Percentiles rank a stretch among this genome's conserved stretches.
phyloP scores from a whole-genome alignment of 2,113 vertebrate genomes.

The Papio anubis region DNA sequence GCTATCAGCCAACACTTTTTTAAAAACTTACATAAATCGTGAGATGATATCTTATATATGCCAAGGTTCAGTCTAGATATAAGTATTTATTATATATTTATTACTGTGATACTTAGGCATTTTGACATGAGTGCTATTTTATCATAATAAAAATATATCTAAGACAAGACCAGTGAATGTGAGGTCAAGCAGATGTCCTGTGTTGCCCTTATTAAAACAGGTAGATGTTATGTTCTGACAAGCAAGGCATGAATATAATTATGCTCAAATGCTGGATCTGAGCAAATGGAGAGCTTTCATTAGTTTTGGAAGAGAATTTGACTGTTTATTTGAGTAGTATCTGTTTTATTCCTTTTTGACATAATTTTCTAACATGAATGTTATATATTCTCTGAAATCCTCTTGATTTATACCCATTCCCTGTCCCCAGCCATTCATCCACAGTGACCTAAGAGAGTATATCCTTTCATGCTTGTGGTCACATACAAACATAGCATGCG shows the following conservation, averaged over 20 bases:
- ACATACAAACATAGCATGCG: neutral
- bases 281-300: conserved; percentile 38
- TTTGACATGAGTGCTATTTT: conserved; percentile 73
- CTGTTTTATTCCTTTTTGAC: conserved; percentile 31
- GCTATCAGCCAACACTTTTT: conserved; percentile 60
- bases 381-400: neutral
- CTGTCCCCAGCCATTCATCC: neutral
- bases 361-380: conserved; percentile 16
- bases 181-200: conserved; percentile 68
- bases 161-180: conserved; percentile 41
- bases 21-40: conserved; percentile 58
- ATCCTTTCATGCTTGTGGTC: neutral
- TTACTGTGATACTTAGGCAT: conserved; percentile 67
- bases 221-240: conserved; percentile 51
- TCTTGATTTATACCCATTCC: conserved; percentile 44
- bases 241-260: conserved; percentile 2
- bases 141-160: conserved; percentile 77
- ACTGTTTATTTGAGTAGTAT: neutral
- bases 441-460: neutral
- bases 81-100: conserved; percentile 77
- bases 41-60: conserved; percentile 70
- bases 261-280: neutral
- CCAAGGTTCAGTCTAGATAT: conserved; percentile 70
- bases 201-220: conserved; percentile 60
- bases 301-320: conserved; percentile 22